phyloP scores from a whole-genome alignment of 2,113 vertebrate species.

The Crotalus helleri region DNA sequence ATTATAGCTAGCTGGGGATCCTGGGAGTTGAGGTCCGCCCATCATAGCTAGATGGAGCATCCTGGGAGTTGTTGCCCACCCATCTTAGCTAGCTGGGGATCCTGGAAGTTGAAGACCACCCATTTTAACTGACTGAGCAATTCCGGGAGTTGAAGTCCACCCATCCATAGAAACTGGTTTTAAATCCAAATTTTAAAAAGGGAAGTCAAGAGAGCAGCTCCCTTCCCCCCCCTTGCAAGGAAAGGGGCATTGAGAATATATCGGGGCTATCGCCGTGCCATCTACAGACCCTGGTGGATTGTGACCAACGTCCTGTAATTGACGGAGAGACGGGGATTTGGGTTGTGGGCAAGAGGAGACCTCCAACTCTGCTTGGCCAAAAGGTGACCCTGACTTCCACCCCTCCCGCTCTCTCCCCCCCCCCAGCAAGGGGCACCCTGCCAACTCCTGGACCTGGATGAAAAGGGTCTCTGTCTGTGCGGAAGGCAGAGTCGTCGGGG shows the following conservation, averaged over 20 bases:
- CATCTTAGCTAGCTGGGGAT: too few relatives aligned
- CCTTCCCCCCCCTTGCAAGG: background rate
- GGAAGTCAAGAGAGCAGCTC: background rate
- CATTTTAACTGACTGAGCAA: too few relatives aligned
- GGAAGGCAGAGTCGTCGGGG: background rate
- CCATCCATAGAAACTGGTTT: background rate
- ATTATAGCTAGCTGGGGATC: too few relatives aligned
- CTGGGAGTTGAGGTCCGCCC: too few relatives aligned
- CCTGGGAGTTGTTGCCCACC: too few relatives aligned
- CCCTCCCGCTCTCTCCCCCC: fast-evolving
- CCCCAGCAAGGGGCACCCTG: background rate
- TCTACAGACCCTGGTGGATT: background rate
- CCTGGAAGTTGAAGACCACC: too few relatives aligned
- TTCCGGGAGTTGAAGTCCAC: too few relatives aligned
- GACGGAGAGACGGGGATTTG: background rate
- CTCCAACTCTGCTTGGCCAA: background rate
- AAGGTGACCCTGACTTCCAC: background rate
- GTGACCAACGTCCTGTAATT: background rate
- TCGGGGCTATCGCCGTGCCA: background rate
- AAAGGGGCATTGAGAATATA: background rate
- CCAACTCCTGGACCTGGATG: background rate
- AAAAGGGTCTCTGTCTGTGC: background rate
- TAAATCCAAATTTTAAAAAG: background rate
- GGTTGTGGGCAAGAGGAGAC: background rate
- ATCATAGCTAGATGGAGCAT: too few relatives aligned